These are phyloP conservation scores for Hirundichthys speculiger DNA, from an alignment of 2,113 vertebrate species.

Conservation along the genomic window DNA sequence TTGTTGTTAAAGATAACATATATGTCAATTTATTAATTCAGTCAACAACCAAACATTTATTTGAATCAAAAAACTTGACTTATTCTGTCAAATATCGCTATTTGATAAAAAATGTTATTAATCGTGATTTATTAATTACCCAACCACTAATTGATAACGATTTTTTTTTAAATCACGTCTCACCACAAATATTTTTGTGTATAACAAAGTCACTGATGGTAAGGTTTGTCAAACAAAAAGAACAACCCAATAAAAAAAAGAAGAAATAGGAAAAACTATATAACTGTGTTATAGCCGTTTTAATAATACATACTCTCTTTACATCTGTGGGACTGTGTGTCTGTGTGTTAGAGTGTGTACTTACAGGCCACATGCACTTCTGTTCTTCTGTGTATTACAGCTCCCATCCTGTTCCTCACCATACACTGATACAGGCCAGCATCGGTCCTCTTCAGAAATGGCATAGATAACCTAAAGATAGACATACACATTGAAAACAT, in stretches of 20 bases:
- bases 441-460: conserved; percentile 80
- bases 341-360: conserved; percentile 65
- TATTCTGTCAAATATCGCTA: too few species aligned
- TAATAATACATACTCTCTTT: background rate
- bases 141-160: too few species aligned
- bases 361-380: conserved; percentile 91
- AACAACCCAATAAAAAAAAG: background rate
- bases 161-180: too few species aligned
- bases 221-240: background rate
- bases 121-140: too few species aligned
- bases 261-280: background rate
- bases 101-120: too few species aligned
- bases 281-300: background rate
- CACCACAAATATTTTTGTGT: too few species aligned
- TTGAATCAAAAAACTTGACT: too few species aligned
- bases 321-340: background rate
- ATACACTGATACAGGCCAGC: conserved; percentile 88
- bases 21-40: too few species aligned
- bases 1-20: too few species aligned
- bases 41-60: too few species aligned
- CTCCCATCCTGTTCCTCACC: conserved; percentile 90
- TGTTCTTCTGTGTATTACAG: conserved; percentile 84
- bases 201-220: background rate
- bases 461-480: conserved; percentile 80
- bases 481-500: conserved; percentile 7